These are phyloP conservation scores for Phyllotreta cruciferae DNA, from an alignment of 2,888 invertebrate genomes.

Conservation along the genomic window DNA sequence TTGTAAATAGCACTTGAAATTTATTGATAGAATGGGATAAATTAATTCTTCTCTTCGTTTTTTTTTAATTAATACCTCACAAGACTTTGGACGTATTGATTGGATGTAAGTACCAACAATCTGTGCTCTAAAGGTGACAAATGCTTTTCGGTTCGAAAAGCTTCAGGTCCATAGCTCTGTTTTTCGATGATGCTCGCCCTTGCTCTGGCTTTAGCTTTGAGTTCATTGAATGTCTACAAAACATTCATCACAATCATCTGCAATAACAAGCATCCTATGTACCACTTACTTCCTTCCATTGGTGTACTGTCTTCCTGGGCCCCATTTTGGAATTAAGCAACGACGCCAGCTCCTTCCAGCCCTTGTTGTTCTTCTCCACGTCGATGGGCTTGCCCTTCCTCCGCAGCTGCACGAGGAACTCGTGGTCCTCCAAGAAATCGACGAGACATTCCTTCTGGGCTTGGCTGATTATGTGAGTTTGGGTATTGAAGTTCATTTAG, in stretches of 20 bases:
- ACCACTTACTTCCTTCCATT: slow-evolving; percentile 13
- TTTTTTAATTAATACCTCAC: too few species aligned
- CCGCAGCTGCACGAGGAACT: background rate
- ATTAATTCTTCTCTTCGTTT: too few species aligned
- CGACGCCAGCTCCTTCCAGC: slow-evolving; percentile 4
- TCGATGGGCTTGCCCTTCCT: background rate
- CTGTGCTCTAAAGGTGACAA: slow-evolving; percentile 8
- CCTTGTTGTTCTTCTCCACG: background rate
- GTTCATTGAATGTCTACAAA: slow-evolving; percentile 8
- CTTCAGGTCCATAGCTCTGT: background rate
- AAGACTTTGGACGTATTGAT: background rate
- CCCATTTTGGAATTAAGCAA: slow-evolving; percentile 8
- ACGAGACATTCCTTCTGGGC: slow-evolving; percentile 9
- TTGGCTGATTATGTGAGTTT: slow-evolving; percentile 4
- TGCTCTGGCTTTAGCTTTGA: slow-evolving; percentile 7
- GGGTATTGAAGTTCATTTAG: slow-evolving; percentile 3
- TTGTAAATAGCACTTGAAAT: too few species aligned
- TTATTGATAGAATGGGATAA: too few species aligned
- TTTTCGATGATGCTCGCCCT: background rate
- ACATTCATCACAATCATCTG: background rate
- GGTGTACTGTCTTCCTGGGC: slow-evolving; percentile 6
- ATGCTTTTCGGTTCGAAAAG: slow-evolving; percentile 1
- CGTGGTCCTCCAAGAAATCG: slow-evolving; percentile 4
- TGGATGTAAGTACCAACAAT: slow-evolving; percentile 3
- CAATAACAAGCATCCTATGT: background rate